phyloP scores from a whole-genome alignment of 2,888 invertebrate genomes.

The Lithophane ornitopus region DNA sequence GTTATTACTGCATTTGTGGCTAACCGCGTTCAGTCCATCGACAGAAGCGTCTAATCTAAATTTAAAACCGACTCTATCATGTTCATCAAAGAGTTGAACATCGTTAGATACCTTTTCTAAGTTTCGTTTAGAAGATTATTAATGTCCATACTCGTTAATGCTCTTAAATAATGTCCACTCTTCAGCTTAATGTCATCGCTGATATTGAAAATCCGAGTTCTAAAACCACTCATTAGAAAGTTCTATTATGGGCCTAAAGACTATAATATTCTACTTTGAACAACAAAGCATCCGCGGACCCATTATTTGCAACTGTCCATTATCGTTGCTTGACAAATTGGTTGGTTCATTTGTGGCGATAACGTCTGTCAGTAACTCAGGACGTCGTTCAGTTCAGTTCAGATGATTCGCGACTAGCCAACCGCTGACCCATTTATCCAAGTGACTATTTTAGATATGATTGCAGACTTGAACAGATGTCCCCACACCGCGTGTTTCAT shows the following conservation, averaged over 20 bases:
- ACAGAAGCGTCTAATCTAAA: conserved; percentile 13
- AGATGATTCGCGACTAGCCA: conserved; percentile 57
- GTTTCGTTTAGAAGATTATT: conserved; percentile 43
- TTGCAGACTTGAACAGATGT: conserved; percentile 59
- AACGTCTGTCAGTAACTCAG: conserved; percentile 33
- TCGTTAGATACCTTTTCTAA: conserved; percentile 19
- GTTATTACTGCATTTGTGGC: conserved; percentile 50
- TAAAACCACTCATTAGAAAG: conserved; percentile 47
- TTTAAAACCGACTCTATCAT: conserved; percentile 44
- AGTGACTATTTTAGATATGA: conserved; percentile 68
- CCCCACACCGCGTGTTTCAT: conserved; percentile 33
- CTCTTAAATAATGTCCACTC: conserved; percentile 30
- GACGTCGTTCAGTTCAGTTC: conserved; percentile 35
- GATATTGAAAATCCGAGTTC: conserved; percentile 24
- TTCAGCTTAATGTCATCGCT: conserved; percentile 30
- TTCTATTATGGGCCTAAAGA: conserved; percentile 24
- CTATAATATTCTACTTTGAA: conserved; percentile 12
- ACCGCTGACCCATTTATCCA: conserved; percentile 68
- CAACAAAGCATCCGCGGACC: conserved; percentile 6
- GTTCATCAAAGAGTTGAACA: conserved; percentile 25
- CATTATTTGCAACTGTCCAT: conserved; percentile 30
- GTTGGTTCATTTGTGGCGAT: conserved; percentile 45
- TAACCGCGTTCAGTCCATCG: conserved; percentile 39
- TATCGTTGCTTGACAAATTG: conserved; percentile 42
- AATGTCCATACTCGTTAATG: conserved; percentile 45